Evolutionary conservation across 2,888 invertebrate species (phyloP), one percentile per base, ranked within the genome.

Genomic region (Macrosoma leucophasiata): DNA sequence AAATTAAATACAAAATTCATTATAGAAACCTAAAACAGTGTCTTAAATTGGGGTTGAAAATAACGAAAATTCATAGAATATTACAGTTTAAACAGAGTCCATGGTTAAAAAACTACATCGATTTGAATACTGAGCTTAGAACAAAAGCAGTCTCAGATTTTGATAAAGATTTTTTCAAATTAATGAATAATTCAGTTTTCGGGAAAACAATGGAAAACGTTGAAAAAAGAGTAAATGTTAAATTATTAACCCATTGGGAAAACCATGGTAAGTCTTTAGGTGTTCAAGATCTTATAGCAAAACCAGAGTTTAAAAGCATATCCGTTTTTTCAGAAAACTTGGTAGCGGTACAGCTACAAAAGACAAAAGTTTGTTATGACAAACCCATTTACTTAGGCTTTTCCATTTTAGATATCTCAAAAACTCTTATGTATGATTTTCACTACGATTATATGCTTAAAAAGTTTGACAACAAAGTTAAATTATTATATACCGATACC

Each of bases 81-180:
- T 39, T 67, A 35, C 46, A 59, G 46, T 72, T 71, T 45, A 45
- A 60, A 14, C 67, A 73, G 52, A 3, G 44, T 46, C 8, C 43
- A 48, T 73, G 65, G 61, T 38, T 70, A 7, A 50, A 65, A 43
- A 30, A 43, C 32, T 71, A 71, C 37, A 68, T 72, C 22, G 59
- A 68, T 19, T 38, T 67, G 33, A 77, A 75, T 47, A 70, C 61
- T 4, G 62, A 55, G 22, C 29, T 63, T 14, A 32, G 67, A 33
- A 56, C 46, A 13, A 18, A 31, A 26, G 48, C 65, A 2, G 47
- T 7, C 13, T 58, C 55, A 19, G 50, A 59, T 9, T 72, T 66
- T 46, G 57, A 69, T 42, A 69, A 67, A 54, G 58, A 66, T 42
- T 60, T 64, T 35, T 71, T 47, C 35, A 71, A 75, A 43, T 41